Evolutionary conservation across 2,113 vertebrate genomes (phyloP), one percentile per base, ranked within the genome.

Genomic region (Junco hyemalis): DNA sequence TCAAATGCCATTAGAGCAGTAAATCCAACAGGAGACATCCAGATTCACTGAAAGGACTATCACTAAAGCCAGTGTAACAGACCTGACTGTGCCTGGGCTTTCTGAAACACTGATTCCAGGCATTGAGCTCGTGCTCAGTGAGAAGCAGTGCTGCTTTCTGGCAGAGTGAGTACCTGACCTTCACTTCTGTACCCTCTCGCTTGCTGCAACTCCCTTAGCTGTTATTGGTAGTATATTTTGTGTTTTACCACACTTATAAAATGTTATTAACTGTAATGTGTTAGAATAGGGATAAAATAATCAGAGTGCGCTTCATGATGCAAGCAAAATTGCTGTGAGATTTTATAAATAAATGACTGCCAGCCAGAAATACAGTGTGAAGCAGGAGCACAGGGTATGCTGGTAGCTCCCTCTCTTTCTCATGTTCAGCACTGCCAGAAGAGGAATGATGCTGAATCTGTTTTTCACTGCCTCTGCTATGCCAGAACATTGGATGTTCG

Each of bases 101-200:
- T 56, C 33, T 60, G 40, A 50, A 79, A 22, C 42, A 33, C 44
- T 40, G n/a, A 70, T 71, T 95, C 69, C 72, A 71, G 84, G 70
- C 3, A 1, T 10, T 92, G 42, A 38, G 61, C 70, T 93, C 0
- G 0, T 22, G 54, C 47, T 53, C 0, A 0, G 28, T 22, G 15
- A 72, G 66, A 47, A 89, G 81, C 60, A 26, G 51, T 8, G 9
- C 33, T 84, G 29, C 23, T 64, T 81, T 54, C 59, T 88, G 92
- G 56, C 79, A 65, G 36, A 36, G 78, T 53, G 44, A 85, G 54
- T 85, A 73, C 42, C 33, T 42, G 78, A 69, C 24, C n/a, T 70
- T 80, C 9, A 0, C 51, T 54, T 61, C 59, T 86, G 38, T 73
- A 8, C 13, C 71, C 26, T 78, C 50, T 71, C 33, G n/a, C 33